A percentile compares a stretch with the other conserved stretches of the same genome.
Evolutionary conservation across 2,888 invertebrate species (phyloP).

Genomic region (Alentia gelatinosa): DNA sequence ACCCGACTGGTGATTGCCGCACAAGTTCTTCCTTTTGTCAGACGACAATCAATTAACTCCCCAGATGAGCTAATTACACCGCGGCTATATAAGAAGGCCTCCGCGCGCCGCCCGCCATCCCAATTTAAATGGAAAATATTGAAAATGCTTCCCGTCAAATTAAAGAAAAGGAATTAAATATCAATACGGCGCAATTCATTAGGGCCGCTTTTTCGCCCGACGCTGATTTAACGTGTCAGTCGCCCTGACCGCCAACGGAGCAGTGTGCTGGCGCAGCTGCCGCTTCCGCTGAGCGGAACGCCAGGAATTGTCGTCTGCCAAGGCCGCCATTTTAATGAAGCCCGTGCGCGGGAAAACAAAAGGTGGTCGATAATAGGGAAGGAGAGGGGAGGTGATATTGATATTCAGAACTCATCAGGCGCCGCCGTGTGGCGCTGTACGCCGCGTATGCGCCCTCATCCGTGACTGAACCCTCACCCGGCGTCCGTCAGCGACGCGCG

Average conservation of each 20-base stretch:
- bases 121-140: conserved; percentile 52
- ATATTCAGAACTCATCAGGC: conserved; percentile 42
- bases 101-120: not conserved
- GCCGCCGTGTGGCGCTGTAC: not conserved
- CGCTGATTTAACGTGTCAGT: conserved; percentile 47
- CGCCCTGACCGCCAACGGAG: conserved; percentile 4
- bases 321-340: conserved; percentile 44
- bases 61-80: conserved; percentile 32
- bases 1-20: conserved; percentile 8
- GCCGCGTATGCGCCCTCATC: not conserved
- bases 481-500: conserved; percentile 25
- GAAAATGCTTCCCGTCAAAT: conserved; percentile 51
- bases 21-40: conserved; percentile 37
- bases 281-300: not conserved
- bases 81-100: conserved; percentile 42
- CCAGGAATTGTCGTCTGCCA: conserved; percentile 2
- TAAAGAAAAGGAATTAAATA: conserved; percentile 50
- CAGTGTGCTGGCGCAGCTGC: conserved; percentile 29
- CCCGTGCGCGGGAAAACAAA: not conserved
- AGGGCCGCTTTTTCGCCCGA: not conserved
- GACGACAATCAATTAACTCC: conserved; percentile 40
- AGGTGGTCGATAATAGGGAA: conserved; percentile 38
- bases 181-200: conserved; percentile 49
- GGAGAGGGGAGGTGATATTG: conserved; percentile 14
- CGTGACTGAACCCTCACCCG: conserved; percentile 42